Conservation (phyloP, 2,888 invertebrate genomes). For the Proisotoma minuta region DNA sequence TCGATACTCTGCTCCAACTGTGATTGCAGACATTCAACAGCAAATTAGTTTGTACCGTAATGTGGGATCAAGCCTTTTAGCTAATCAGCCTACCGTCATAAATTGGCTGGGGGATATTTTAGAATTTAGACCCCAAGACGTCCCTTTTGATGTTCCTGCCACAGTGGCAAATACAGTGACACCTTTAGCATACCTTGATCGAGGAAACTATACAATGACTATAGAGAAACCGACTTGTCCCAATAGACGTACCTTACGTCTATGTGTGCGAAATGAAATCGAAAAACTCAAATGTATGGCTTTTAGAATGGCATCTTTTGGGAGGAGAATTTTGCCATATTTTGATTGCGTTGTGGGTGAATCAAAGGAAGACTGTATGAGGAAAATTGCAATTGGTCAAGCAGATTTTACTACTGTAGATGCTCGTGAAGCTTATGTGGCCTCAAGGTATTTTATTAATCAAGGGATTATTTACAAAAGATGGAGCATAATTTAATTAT, state of each 20-base stretch:
- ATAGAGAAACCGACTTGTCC: slow-evolving; percentile 50
- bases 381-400: slow-evolving; percentile 59
- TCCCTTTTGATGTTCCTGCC: slow-evolving; percentile 42
- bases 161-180: slow-evolving; percentile 41
- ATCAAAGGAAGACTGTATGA: slow-evolving; percentile 65
- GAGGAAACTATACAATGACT: slow-evolving; percentile 51
- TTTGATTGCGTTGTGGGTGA: slow-evolving; percentile 69
- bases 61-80: slow-evolving; percentile 17
- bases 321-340: slow-evolving; percentile 72
- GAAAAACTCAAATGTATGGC: slow-evolving; percentile 70
- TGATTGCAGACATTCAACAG: slow-evolving; percentile 43
- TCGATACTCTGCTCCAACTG: slow-evolving; percentile 30
- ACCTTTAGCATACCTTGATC: slow-evolving; percentile 40
- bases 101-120: slow-evolving; percentile 42
- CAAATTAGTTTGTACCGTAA: slow-evolving; percentile 43
- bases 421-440: slow-evolving; percentile 67
- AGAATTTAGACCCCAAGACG: slow-evolving; percentile 38
- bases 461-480: no score
- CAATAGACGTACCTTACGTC: slow-evolving; percentile 51
- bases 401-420: slow-evolving; percentile 69
- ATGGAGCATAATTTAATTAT: no score
- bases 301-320: slow-evolving; percentile 67
- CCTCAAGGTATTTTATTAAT: slow-evolving; percentile 61
- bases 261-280: slow-evolving; percentile 64
- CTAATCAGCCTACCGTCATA: slow-evolving; percentile 25